phyloP scores from a whole-genome alignment of 2,888 invertebrate genomes.

The Morpho achilles region DNA sequence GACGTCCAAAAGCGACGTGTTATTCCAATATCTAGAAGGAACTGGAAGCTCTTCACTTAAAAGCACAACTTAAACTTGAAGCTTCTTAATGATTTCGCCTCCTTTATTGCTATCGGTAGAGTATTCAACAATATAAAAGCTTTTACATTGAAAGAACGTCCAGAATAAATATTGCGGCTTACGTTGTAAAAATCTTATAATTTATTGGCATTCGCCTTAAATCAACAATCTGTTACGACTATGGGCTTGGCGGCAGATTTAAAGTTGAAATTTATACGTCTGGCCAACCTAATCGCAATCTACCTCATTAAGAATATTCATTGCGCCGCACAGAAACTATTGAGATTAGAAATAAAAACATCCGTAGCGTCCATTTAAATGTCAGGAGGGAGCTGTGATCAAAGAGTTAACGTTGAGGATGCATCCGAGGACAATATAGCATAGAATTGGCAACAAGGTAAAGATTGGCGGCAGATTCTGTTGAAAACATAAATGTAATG shows the following conservation, averaged over 20 bases:
- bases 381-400: slow-evolving; percentile 12
- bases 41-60: too few relatives aligned
- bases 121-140: too few relatives aligned
- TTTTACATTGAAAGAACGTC: too few relatives aligned
- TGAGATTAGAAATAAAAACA: slow-evolving; percentile 24
- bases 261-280: slow-evolving; percentile 21
- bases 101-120: too few relatives aligned
- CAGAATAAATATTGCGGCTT: too few relatives aligned
- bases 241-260: slow-evolving; percentile 16
- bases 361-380: slow-evolving; percentile 18
- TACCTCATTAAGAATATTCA: slow-evolving; percentile 15
- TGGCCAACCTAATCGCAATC: slow-evolving; percentile 8
- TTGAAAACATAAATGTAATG: too few relatives aligned
- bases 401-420: too few relatives aligned
- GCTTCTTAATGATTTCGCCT: too few relatives aligned
- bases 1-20: too few relatives aligned
- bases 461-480: slow-evolving; percentile 15
- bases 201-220: slow-evolving; percentile 1
- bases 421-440: slow-evolving; percentile 1
- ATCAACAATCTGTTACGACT: neutral
- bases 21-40: too few relatives aligned
- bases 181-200: neutral
- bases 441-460: neutral
- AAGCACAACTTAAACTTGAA: too few relatives aligned
- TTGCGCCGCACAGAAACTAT: slow-evolving; percentile 9